Base-by-base conservation (phyloP, 2,113 vertebrate genomes). In the Siphamia tubifer region DNA sequence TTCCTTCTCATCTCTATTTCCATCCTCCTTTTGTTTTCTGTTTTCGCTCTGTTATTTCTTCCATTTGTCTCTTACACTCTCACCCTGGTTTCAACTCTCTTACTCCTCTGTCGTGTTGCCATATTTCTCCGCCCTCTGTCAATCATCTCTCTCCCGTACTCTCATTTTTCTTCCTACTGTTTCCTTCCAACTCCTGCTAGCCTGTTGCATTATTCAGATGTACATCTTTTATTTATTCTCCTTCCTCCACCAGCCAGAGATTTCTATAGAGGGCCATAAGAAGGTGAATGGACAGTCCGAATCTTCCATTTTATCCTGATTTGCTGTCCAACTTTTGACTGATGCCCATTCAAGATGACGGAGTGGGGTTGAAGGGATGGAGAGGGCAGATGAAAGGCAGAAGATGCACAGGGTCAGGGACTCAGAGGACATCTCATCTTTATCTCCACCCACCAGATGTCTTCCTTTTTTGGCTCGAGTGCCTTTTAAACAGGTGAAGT, bases 191-290 rank as follows among this genome's bases (percentile, higher is more conserved):
- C 28, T 58, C 62, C 56, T 36, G 40, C 27, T 23, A 34, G 71
- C 48, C 66, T 77, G 61, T 69, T 88, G 79, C 66, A 87, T 88
- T 79, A 87, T 87, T 88, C 68, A 90, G 55, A 71, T 68, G 32
- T 39, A 28, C 47, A 68, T 75, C 27, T 78, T 71, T 61, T 43
- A 44, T 60, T 56, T 56, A 31, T 20, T 36, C 28, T 7, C 16
- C 36, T 31, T 56, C 25, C 12, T 11, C 48, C 55, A 35, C 31
- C 42, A 63, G 38, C 27, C 56, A 40, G 27, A 48, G 25, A 40
- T 74, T 71, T 78, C 74, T 69, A 42, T 76, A 60, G 39, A 42
- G 67, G 62, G 40, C 64, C 31, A 49, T 8, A 9, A 55, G 48
- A 74, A 69, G 64, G 51, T 56, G 44, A 70, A 72, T 17, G 23